phyloP scores from a whole-genome alignment of 1,140 invertebrate genomes.

The Thaumatotibia leucotreta region DNA sequence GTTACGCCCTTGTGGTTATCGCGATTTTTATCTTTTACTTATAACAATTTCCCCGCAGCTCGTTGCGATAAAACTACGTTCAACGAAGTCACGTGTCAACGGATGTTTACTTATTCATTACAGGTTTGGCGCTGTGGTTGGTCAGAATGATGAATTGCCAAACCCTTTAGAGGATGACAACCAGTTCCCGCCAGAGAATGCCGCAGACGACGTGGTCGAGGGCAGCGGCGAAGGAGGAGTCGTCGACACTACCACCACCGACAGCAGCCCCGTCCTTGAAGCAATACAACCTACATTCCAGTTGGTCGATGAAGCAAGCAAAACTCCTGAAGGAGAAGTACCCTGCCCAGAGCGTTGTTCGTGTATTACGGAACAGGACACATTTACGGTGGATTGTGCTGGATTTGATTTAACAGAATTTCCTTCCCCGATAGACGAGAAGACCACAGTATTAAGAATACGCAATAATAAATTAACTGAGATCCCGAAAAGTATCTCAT shows the following conservation, averaged over 20 bases:
- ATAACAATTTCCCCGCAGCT: slow-evolving; percentile 62
- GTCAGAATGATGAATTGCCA: slow-evolving; percentile 51
- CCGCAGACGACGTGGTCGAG: slow-evolving; percentile 40
- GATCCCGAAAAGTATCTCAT: slow-evolving; percentile 72
- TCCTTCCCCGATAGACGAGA: slow-evolving; percentile 46
- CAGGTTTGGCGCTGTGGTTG: slow-evolving; percentile 35
- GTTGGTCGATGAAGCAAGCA: slow-evolving; percentile 21
- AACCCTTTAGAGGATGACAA: slow-evolving; percentile 58
- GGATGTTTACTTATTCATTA: slow-evolving; percentile 38
- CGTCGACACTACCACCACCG: slow-evolving; percentile 34
- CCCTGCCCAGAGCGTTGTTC: slow-evolving; percentile 54
- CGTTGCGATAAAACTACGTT: slow-evolving; percentile 56
- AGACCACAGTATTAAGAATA: slow-evolving; percentile 62
- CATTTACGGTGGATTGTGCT: slow-evolving; percentile 57
- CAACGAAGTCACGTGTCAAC: slow-evolving; percentile 51
- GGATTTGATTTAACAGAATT: slow-evolving; percentile 54
- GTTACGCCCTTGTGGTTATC: slow-evolving; percentile 64
- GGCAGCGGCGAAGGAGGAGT: slow-evolving; percentile 48
- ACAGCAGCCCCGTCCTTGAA: slow-evolving; percentile 32
- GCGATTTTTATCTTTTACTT: slow-evolving; percentile 61
- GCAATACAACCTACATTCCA: slow-evolving; percentile 29
- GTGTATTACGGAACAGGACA: slow-evolving; percentile 51
- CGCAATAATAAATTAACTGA: slow-evolving; percentile 74
- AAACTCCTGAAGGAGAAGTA: slow-evolving; percentile 18
- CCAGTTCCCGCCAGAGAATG: slow-evolving; percentile 52